Evolutionary conservation across 2,888 invertebrate genomes (phyloP), one percentile per base, ranked within the genome.

Genomic region (Tortrix viridana): DNA sequence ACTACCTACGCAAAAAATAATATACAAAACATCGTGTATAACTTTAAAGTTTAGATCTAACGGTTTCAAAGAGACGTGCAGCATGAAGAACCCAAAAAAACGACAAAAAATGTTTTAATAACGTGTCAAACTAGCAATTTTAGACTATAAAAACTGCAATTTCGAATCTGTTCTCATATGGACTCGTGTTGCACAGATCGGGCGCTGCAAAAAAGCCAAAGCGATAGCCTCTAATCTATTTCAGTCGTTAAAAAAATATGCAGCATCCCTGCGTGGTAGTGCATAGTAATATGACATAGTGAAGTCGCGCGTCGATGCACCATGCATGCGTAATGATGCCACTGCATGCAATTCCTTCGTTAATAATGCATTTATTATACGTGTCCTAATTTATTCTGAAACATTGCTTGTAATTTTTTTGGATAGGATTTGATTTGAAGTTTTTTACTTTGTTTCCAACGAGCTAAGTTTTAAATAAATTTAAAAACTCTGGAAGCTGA

Each of bases 281-380:
- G 60, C 55, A 61, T 55, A 44, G 26, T 23, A 41, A 49, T 49
- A 49, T 58, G 49, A 43, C 54, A 48, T 44, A 43, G 60, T 49
- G 55, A 19, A 9, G 19, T 61, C 48, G 55, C 43, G 43, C 32
- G 48, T 9, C 54, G 12, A 49, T 43, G 49, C 20, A 54, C 20
- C 55, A 20, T 37, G 54, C 48, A 61, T 61, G 48, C 32, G 32
- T 55, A 55, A 61, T 55, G 16, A 61, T 55, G 16, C 20, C 14
- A 20, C 32, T 32, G 43, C 54, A 48, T 32, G 48, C 49, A 61
- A 49, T 49, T 49, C 16, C 54, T 46, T 6, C 12, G 47, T 16
- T 43, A 55, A 43, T 38, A 49, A 49, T 48, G 41, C 12, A 43
- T 18, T 14, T 26, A 32, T 32, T 49, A 58, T n/a, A 23, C 26